A percentile compares a stretch with the other conserved stretches of the same genome.
These are phyloP conservation scores for Micrasema minimum DNA, from an alignment of 1,140 invertebrate species.

Conservation along the genomic window DNA sequence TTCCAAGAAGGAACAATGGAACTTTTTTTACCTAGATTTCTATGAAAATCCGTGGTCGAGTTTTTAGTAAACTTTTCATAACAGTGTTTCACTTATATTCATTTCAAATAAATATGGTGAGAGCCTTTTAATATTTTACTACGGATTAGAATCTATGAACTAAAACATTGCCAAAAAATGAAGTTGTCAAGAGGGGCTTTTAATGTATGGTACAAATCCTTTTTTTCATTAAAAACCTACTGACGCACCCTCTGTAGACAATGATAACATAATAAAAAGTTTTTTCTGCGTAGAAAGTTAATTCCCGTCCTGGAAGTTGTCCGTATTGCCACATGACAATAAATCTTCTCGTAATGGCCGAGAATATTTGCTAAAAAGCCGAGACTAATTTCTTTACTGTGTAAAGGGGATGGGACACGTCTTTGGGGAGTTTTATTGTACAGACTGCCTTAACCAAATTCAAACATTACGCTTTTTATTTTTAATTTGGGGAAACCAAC, in stretches of 20 bases:
- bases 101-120: too few species aligned
- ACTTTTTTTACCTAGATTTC: too few species aligned
- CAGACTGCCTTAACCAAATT: conserved; percentile 43
- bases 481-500: conserved; percentile 52
- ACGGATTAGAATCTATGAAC: too few species aligned
- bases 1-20: too few species aligned
- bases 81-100: too few species aligned
- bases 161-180: too few species aligned
- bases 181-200: too few species aligned
- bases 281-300: conserved; percentile 20
- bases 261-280: conserved; percentile 44
- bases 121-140: too few species aligned
- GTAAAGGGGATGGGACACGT: conserved; percentile 8
- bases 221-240: conserved; percentile 34
- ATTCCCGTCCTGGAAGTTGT: conserved; percentile 8
- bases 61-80: too few species aligned
- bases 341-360: conserved; percentile 50
- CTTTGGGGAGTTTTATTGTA: conserved; percentile 16
- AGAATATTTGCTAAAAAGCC: conserved; percentile 51
- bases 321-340: conserved; percentile 44
- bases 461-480: conserved; percentile 51
- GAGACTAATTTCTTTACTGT: conserved; percentile 51
- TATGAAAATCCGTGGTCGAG: too few species aligned
- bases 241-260: conserved; percentile 25
- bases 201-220: too few species aligned